A percentile compares a stretch with the other conserved stretches of the same genome.
Conservation (phyloP, 2,797 vertebrate species). For the Sebastes kiyomatsui region DNA sequence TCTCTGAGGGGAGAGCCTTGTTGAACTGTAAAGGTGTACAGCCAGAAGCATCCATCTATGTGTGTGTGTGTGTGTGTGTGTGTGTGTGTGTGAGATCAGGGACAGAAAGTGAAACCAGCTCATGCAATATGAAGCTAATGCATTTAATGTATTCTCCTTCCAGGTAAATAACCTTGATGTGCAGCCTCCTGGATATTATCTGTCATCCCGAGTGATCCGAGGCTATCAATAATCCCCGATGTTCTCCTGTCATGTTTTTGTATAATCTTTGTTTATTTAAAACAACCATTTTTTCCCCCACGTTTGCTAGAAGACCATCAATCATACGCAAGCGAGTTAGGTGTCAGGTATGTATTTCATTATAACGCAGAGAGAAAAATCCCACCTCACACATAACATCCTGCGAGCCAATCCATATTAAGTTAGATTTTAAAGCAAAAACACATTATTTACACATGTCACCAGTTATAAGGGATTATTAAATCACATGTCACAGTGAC, state of each 20-base stretch:
- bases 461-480: not conserved
- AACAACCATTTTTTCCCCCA: not conserved
- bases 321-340: not conserved
- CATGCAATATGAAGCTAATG: slow-evolving; percentile 32
- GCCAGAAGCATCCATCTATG: not conserved
- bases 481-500: not conserved
- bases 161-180: slow-evolving; percentile 56
- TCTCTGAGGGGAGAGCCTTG: slow-evolving; percentile 19
- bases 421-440: not conserved
- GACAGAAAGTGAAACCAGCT: not conserved
- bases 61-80: not conserved
- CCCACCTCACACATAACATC: not conserved
- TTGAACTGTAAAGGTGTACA: slow-evolving; percentile 23
- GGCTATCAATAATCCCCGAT: slow-evolving; percentile 35
- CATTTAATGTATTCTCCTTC: slow-evolving; percentile 46
- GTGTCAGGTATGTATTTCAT: slow-evolving; percentile 4
- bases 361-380: not conserved
- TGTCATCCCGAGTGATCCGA: slow-evolving; percentile 16
- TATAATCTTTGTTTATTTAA: slow-evolving; percentile 47
- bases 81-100: not conserved
- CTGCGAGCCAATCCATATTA: not conserved
- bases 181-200: slow-evolving; percentile 38
- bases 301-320: slow-evolving; percentile 19
- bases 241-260: slow-evolving; percentile 16
- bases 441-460: not conserved